Evolutionary conservation across 2,113 vertebrate species (phyloP).

Genomic region (Martes martes): DNA sequence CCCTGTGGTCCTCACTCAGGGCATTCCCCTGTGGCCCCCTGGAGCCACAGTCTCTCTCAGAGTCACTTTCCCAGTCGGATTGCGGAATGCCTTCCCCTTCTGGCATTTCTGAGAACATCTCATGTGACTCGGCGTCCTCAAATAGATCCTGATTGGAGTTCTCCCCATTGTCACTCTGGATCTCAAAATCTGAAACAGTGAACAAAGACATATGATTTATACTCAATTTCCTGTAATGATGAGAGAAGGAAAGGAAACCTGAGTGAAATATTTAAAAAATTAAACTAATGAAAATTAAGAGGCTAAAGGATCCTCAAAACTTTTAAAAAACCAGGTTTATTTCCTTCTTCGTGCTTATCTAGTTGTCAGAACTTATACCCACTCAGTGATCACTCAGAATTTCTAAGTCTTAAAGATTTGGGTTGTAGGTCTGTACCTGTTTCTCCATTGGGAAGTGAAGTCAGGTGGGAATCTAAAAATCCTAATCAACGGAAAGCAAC

Average conservation of each 20-base stretch:
- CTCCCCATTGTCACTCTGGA: slow-evolving; percentile 63
- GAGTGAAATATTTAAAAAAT: not conserved
- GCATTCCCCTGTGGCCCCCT: not conserved
- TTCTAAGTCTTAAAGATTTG: not conserved
- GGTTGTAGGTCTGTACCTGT: not conserved
- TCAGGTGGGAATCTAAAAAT: not conserved
- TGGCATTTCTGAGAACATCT: slow-evolving; percentile 17
- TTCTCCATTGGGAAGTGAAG: not conserved
- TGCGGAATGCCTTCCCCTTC: not conserved
- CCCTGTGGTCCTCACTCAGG: fast-evolving
- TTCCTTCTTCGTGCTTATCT: not conserved
- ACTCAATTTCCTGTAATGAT: not conserved
- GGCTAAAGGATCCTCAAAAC: not conserved
- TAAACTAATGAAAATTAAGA: not conserved
- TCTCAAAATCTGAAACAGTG: slow-evolving; percentile 70
- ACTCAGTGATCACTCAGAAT: not conserved
- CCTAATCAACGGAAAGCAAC: not conserved
- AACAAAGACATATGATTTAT: slow-evolving; percentile 2
- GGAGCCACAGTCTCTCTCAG: slow-evolving; percentile 11
- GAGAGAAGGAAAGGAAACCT: not conserved
- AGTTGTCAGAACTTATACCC: not conserved
- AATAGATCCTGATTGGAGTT: slow-evolving; percentile 36
- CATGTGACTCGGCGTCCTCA: not conserved
- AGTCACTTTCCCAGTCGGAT: slow-evolving; percentile 16
- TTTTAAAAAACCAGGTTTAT: not conserved